Percentiles rank a stretch among this genome's conserved stretches.
Conservation (phyloP, 2,888 invertebrate species). For the Leptopilina syphax region DNA sequence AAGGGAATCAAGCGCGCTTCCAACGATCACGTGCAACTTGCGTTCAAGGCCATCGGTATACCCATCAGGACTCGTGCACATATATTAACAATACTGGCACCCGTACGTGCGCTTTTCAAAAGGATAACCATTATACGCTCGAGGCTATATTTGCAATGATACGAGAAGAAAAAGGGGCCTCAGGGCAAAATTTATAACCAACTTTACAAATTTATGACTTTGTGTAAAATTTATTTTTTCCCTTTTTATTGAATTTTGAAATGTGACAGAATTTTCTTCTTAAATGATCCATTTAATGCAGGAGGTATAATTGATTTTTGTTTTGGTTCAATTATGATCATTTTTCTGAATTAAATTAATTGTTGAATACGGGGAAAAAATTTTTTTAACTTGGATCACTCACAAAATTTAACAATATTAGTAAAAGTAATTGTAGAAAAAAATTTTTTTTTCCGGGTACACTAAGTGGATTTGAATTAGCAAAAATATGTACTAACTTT, state of each 20-base stretch:
- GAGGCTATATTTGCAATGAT: background rate
- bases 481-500: too few relatives aligned
- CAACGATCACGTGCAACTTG: conserved; percentile 27
- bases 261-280: too few relatives aligned
- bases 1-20: conserved; percentile 29
- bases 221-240: background rate
- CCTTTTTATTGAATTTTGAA: background rate
- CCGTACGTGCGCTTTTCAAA: conserved; percentile 19
- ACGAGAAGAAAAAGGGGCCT: background rate
- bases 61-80: background rate
- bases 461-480: too few relatives aligned
- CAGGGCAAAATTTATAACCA: conserved; percentile 35
- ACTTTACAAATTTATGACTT: background rate
- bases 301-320: too few relatives aligned
- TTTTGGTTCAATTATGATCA: too few relatives aligned
- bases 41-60: conserved; percentile 23
- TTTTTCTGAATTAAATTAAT: too few relatives aligned
- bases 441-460: too few relatives aligned
- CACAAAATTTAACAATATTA: too few relatives aligned
- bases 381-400: too few relatives aligned
- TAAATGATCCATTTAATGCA: too few relatives aligned
- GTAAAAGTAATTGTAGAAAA: too few relatives aligned
- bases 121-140: conserved; percentile 8
- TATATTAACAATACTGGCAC: conserved; percentile 35
- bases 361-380: too few relatives aligned